phyloP scores from a whole-genome alignment of 2,797 vertebrate species.

The Moxostoma hubbsi region DNA sequence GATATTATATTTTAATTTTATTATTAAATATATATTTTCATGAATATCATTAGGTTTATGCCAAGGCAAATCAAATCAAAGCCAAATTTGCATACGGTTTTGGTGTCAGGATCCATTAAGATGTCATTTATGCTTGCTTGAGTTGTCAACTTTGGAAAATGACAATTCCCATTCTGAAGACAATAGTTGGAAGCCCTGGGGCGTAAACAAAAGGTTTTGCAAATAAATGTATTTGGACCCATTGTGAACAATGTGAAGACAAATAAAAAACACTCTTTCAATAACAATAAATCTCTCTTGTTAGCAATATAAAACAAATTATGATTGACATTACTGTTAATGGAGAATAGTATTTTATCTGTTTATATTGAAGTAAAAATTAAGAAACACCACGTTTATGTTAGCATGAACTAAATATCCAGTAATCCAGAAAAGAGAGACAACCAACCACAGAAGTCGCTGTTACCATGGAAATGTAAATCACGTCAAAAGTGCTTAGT shows the following conservation, averaged over 20 bases:
- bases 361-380: neutral
- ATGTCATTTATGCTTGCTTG: slow-evolving; percentile 31
- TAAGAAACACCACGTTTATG: neutral
- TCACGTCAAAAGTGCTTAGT: too few species aligned
- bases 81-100: slow-evolving; percentile 31
- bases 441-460: too few species aligned
- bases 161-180: slow-evolving; percentile 36
- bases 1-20: slow-evolving; percentile 6
- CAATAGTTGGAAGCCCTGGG: slow-evolving; percentile 40
- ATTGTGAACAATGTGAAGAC: neutral
- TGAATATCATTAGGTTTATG: slow-evolving; percentile 39
- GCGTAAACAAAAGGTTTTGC: slow-evolving; percentile 46
- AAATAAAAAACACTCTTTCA: slow-evolving; percentile 19
- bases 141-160: slow-evolving; percentile 40
- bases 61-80: slow-evolving; percentile 33
- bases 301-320: slow-evolving; percentile 16
- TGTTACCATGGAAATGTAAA: too few species aligned
- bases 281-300: slow-evolving; percentile 13
- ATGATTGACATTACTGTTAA: neutral
- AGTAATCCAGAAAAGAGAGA: too few species aligned
- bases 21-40: slow-evolving; percentile 18
- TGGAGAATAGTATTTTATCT: neutral
- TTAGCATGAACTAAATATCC: too few species aligned
- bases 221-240: slow-evolving; percentile 28
- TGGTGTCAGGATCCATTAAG: slow-evolving; percentile 27